phyloP scores from a whole-genome alignment of 2,113 vertebrate genomes.

The Thermophis baileyi region DNA sequence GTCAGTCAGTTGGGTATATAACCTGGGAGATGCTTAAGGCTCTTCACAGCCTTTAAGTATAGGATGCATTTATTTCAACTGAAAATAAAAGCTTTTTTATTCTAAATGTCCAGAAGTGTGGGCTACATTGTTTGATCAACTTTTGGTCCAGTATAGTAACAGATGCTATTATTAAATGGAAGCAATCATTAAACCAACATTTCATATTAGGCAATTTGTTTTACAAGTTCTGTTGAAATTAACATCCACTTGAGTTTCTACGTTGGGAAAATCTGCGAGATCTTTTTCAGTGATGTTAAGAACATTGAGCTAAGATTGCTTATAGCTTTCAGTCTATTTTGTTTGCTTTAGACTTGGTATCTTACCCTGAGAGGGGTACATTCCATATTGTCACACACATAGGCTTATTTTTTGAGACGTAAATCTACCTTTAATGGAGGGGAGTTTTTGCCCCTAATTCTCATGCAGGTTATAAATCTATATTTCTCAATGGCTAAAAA shows the following conservation, averaged over 20 bases:
- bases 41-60: slow-evolving; percentile 62
- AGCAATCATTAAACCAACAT: slow-evolving; percentile 56
- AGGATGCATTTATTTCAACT: slow-evolving; percentile 72
- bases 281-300: slow-evolving; percentile 58
- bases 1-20: slow-evolving; percentile 58
- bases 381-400: slow-evolving; percentile 63
- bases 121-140: slow-evolving; percentile 72
- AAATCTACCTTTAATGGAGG: slow-evolving; percentile 53
- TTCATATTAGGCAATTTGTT: slow-evolving; percentile 65
- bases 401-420: slow-evolving; percentile 66
- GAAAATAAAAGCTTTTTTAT: slow-evolving; percentile 75
- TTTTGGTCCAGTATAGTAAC: slow-evolving; percentile 68
- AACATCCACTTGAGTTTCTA: slow-evolving; percentile 63
- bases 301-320: slow-evolving; percentile 50
- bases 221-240: slow-evolving; percentile 60
- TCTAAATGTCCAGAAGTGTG: slow-evolving; percentile 72
- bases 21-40: slow-evolving; percentile 61
- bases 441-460: slow-evolving; percentile 37
- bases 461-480: slow-evolving; percentile 51
- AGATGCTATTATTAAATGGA: slow-evolving; percentile 63
- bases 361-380: slow-evolving; percentile 40
- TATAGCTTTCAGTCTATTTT: slow-evolving; percentile 62
- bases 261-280: slow-evolving; percentile 56
- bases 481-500: slow-evolving; percentile 64
- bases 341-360: slow-evolving; percentile 47